These are phyloP conservation scores for Cottoperca gobio DNA, from an alignment of 2,797 vertebrate species.

Conservation along the genomic window DNA sequence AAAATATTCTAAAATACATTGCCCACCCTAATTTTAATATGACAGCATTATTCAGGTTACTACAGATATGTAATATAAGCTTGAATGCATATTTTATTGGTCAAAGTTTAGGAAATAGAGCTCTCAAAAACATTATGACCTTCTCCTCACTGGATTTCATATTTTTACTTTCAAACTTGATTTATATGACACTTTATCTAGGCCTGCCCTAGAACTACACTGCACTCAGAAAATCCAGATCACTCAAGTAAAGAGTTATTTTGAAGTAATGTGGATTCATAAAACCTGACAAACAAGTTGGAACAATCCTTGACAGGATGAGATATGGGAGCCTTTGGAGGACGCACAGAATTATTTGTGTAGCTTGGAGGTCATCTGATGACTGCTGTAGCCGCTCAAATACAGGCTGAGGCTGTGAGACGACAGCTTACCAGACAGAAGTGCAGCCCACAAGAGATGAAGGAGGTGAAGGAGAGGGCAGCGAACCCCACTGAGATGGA, in stretches of 20 bases:
- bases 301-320: slow-evolving; percentile 69
- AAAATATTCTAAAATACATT: too few relatives aligned
- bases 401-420: slow-evolving; percentile 46
- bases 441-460: slow-evolving; percentile 33
- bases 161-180: slow-evolving; percentile 15
- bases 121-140: background rate
- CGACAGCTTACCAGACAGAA: slow-evolving; percentile 33
- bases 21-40: too few relatives aligned
- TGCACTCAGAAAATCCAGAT: slow-evolving; percentile 25
- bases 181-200: slow-evolving; percentile 28
- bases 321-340: slow-evolving; percentile 64
- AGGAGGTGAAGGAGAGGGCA: slow-evolving; percentile 38
- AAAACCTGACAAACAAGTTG: slow-evolving; percentile 55
- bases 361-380: slow-evolving; percentile 72
- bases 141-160: background rate
- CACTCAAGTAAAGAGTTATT: slow-evolving; percentile 23
- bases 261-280: slow-evolving; percentile 30
- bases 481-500: slow-evolving; percentile 48
- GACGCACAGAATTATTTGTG: slow-evolving; percentile 67
- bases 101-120: slow-evolving; percentile 3
- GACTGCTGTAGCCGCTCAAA: slow-evolving; percentile 48
- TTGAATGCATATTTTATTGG: background rate
- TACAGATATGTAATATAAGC: background rate
- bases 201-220: background rate
- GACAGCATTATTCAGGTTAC: background rate